Base-by-base conservation (phyloP, 2,888 invertebrate species). In the Troides oblongomaculatus region DNA sequence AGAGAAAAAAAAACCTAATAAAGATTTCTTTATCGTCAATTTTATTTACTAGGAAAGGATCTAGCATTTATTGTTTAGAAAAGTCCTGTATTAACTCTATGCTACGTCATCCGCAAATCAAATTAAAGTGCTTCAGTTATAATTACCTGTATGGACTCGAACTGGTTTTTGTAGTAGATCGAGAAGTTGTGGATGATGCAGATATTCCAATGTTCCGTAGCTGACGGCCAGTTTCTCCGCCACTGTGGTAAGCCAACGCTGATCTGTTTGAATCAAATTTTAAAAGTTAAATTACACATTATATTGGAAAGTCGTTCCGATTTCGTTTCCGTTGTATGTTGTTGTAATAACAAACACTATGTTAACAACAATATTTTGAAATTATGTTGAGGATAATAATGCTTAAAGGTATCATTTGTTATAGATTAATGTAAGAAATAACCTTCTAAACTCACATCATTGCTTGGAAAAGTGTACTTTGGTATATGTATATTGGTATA, bases 91-190 rank as follows among this genome's bases (percentile, higher is more conserved):
- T 4, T 18, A 7, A 53, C 18, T 7, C 7, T n/a, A n/a, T n/a
- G 53, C 5, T 53, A n/a, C n/a, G 5, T 50, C 50, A 17, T 5
- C 1, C 30, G 30, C 30, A 39, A 18, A n/a, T 2, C 18, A n/a
- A n/a, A 12, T 6, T 53, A n/a, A 21, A 5, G 53, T 53, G 18
- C 53, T 53, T 53, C 4, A n/a, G 5, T 53, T 18, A 53, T n/a
- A 53, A n/a, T n/a, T 83, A 95, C 95, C 96, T 95, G 82, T 98
- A 98, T 14, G 98, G 97, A 85, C 98, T 97, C 43, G 98, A 97
- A 78, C 97, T 97, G 18, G 98, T 98, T 87, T 98, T 99, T 64
- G 97, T 98, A 0, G 98, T 98, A 46, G 98, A 98, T 74, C 98
- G 93, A 1, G 98, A 98, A 0, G 99, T 99, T 0, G 98, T 99